phyloP scores from a whole-genome alignment of 2,113 vertebrate species.

The Psettodes erumei region DNA sequence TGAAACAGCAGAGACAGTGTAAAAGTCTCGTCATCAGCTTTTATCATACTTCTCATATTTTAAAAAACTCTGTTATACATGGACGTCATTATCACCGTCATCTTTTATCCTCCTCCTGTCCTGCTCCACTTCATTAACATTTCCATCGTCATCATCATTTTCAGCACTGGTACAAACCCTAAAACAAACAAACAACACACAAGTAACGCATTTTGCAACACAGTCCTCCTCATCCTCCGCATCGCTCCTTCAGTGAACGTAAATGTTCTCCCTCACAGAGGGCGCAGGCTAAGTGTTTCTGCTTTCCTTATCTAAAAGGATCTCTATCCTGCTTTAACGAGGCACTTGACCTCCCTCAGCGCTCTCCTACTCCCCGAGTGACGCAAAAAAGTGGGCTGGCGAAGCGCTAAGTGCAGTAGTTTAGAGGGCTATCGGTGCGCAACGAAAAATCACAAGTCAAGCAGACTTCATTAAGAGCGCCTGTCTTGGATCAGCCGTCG shows the following conservation, averaged over 20 bases:
- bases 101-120: background rate
- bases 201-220: background rate
- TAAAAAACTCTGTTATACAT: background rate
- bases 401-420: conserved; percentile 77
- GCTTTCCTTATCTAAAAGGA: conserved; percentile 68
- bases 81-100: background rate
- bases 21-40: no score
- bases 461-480: conserved; percentile 63
- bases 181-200: background rate
- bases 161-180: background rate
- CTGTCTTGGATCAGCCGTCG: conserved; percentile 32
- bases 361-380: conserved; percentile 72
- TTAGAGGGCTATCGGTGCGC: conserved; percentile 75
- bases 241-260: conserved; percentile 6
- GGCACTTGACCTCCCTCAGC: conserved; percentile 76
- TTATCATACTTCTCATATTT: no score
- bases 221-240: conserved; percentile 9
- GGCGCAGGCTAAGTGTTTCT: conserved; percentile 58
- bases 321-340: conserved; percentile 70
- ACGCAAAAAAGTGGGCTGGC: conserved; percentile 85
- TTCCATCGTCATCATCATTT: background rate
- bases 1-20: no score
- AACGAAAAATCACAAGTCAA: conserved; percentile 69
- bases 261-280: conserved; percentile 32
- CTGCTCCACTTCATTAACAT: background rate